These are phyloP conservation scores for Dryococelus australis DNA, from an alignment of 2,888 invertebrate species.

Conservation along the genomic window DNA sequence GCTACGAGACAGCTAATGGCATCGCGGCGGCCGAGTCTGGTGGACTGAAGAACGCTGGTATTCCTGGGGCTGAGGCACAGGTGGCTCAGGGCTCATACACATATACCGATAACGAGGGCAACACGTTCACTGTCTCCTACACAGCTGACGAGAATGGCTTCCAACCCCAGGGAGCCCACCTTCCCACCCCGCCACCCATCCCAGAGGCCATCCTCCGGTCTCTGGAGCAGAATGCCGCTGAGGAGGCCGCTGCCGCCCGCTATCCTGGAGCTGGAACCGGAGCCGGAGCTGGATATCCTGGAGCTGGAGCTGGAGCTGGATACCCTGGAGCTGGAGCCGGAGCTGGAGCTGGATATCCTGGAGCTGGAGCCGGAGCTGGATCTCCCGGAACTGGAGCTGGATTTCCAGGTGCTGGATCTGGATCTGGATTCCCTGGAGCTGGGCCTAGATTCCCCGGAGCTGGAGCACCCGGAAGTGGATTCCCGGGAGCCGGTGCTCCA, in stretches of 20 bases:
- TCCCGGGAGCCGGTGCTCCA: not conserved
- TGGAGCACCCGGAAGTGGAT: not conserved
- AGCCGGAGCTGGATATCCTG: not conserved
- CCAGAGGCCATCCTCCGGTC: constrained; percentile 56
- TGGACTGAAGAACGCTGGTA: constrained; percentile 72
- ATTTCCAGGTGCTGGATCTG: not conserved
- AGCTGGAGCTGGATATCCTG: not conserved
- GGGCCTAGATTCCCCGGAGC: constrained; percentile 4
- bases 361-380: not conserved
- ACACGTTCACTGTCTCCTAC: constrained; percentile 61
- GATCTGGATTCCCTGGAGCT: constrained; percentile 18
- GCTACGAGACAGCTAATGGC: constrained; percentile 78
- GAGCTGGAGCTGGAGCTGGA: constrained; percentile 18
- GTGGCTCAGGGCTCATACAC: constrained; percentile 78
- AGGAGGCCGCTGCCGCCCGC: constrained; percentile 34
- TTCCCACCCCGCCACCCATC: constrained; percentile 49
- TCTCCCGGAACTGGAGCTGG: not conserved
- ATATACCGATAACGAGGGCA: constrained; percentile 74
- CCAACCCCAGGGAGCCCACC: constrained; percentile 48
- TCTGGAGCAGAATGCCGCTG: constrained; percentile 55
- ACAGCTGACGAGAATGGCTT: constrained; percentile 49
- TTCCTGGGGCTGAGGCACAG: constrained; percentile 70
- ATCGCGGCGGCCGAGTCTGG: constrained; percentile 75
- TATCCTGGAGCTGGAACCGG: constrained; percentile 5
- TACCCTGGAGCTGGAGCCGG: constrained; percentile 22